phyloP scores from a whole-genome alignment of 64 coral and sea anemone genomes.

The Exaiptasia diaphana region DNA sequence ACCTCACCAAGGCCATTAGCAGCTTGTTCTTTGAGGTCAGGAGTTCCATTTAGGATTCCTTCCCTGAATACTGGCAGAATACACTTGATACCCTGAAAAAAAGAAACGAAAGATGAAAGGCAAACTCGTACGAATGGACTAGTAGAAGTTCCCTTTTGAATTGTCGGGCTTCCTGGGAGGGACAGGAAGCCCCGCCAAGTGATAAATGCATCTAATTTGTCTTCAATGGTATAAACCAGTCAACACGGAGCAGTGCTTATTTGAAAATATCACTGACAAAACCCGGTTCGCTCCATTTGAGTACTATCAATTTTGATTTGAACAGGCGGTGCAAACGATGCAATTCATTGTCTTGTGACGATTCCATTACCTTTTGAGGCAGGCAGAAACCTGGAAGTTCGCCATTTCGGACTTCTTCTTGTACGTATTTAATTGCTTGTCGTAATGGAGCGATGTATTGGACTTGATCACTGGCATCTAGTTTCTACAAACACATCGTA shows the following conservation, averaged over 20 bases:
- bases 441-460: constrained; percentile 78
- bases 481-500: constrained; percentile 58
- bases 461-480: constrained; percentile 73
- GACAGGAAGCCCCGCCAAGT: no score
- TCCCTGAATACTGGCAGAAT: constrained; percentile 93
- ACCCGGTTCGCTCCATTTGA: no score
- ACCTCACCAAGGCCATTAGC: constrained; percentile 93
- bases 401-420: constrained; percentile 62
- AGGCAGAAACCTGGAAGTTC: constrained; percentile 95
- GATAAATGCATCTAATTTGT: no score
- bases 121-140: no score
- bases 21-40: constrained; percentile 90
- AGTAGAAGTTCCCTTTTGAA: no score
- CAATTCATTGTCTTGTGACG: no score
- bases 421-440: constrained; percentile 69
- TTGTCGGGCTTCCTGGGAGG: no score
- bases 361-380: constrained; percentile 93
- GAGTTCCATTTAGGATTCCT: constrained; percentile 92
- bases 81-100: constrained; percentile 81
- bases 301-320: no score
- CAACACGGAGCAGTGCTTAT: no score
- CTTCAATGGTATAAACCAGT: no score
- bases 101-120: neutral
- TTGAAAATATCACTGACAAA: no score
- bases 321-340: no score